Conservation (phyloP, 2,797 vertebrate genomes). For the Neosilurus hyrtlii region DNA sequence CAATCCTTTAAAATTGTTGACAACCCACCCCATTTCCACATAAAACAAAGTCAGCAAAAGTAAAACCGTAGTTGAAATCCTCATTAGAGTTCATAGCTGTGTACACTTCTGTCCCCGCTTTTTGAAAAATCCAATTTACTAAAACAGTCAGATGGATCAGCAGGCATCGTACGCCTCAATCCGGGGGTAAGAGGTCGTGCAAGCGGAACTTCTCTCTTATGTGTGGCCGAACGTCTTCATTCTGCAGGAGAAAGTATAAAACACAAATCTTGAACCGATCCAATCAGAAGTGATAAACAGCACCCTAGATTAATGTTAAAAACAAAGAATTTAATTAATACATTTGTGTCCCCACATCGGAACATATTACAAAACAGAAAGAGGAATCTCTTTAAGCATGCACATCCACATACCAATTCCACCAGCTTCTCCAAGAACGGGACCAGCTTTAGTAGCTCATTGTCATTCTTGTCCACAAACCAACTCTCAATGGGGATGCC, state of each 20-base stretch:
- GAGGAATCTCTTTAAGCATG: neutral
- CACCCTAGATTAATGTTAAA: neutral
- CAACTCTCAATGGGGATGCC: constrained; percentile 99
- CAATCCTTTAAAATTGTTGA: constrained; percentile 69
- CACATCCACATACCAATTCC: constrained; percentile 83
- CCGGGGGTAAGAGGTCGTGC: constrained; percentile 86
- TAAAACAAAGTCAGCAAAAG: constrained; percentile 84
- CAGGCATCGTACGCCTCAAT: constrained; percentile 66
- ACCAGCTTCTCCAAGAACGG: constrained; percentile 98
- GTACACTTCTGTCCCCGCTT: constrained; percentile 65
- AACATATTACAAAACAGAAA: neutral
- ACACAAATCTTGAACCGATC: constrained; percentile 1
- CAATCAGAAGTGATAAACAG: neutral
- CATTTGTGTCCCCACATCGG: neutral
- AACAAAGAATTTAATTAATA: neutral
- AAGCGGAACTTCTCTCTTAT: constrained; percentile 89
- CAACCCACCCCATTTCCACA: constrained; percentile 33
- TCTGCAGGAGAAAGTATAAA: constrained; percentile 65
- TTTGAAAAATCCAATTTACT: constrained; percentile 51
- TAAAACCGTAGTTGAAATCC: constrained; percentile 82
- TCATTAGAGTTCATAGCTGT: constrained; percentile 64
- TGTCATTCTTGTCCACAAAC: constrained; percentile 99
- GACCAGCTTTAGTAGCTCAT: constrained; percentile 96
- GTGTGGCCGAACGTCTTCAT: constrained; percentile 87
- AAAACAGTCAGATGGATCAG: constrained; percentile 50